Base-by-base conservation (phyloP, 2,888 invertebrate species). In the Trilocha varians region DNA sequence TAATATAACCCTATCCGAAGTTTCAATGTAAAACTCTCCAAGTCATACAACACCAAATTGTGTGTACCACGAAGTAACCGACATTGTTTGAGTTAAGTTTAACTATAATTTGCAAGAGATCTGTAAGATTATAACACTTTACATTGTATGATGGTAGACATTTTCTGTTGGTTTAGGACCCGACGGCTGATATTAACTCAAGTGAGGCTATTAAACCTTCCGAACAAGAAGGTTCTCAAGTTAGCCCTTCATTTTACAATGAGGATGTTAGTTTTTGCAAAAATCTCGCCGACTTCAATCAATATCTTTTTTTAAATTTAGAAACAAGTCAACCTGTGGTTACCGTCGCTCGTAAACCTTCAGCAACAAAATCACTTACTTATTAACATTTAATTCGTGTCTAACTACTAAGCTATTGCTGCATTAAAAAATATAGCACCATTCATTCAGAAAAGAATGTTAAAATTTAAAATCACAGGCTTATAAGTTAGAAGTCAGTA, bases 91-190 rank as follows among this genome's bases (percentile, higher is more conserved):
- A 65, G 62, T 70, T 62, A 73, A 78, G 73, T 78, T 75, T 67
- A 73, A 76, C 72, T 73, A 70, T 70, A 79, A 78, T 79, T 80
- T 74, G 70, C 63, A 58, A 67, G 70, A 75, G 74, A 78, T 80
- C 75, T 74, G 55, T 58, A 71, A 80, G 80, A 80, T 82, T 78
- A 82, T 71, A 63, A 69, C 73, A 73, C 73, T 71, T 68, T 64
- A 59, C 62, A 62, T 54, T 59, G 67, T 59, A 62, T 63, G 61
- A 69, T 61, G 61, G 63, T 59, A 63, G 65, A 59, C 62, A 60
- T 62, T 58, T 57, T 50, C 49, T 80, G 83, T 82, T 79, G 73
- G 72, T 69, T 79, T 84, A 84, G 83, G 83, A 76, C 71, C 67
- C 68, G 65, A n/a, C n/a, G n/a, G 63, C 64, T 66, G 62, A 72